A percentile compares a stretch with the other conserved stretches of the same genome.
These are phyloP conservation scores for Eurytoma adleriae DNA, from an alignment of 2,888 invertebrate genomes.

Conservation along the genomic window DNA sequence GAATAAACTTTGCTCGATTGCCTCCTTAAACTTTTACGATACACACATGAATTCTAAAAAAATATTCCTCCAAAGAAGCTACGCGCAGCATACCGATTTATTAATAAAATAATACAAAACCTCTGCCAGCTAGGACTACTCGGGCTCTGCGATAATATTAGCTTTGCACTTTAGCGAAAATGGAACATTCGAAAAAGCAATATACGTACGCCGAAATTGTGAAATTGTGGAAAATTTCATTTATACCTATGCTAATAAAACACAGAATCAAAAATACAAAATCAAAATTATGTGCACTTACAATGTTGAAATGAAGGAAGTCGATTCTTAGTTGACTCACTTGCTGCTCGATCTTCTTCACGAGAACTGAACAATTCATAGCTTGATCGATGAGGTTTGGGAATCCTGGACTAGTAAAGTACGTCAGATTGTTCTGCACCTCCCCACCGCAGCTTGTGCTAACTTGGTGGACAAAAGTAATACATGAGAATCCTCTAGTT, in stretches of 20 bases:
- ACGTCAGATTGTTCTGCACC: slow-evolving; percentile 87
- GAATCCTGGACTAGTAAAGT: slow-evolving; percentile 89
- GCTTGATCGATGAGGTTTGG: slow-evolving; percentile 85
- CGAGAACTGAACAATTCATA: slow-evolving; percentile 83
- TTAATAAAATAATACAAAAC: slow-evolving; percentile 8
- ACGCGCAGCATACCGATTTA: neutral
- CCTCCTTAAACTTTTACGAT: slow-evolving; percentile 49
- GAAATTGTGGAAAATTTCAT: neutral
- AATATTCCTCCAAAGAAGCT: neutral
- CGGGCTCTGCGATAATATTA: neutral
- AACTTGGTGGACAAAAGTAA: slow-evolving; percentile 77
- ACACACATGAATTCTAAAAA: neutral
- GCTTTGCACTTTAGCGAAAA: neutral
- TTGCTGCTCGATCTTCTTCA: slow-evolving; percentile 86
- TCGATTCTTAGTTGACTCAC: slow-evolving; percentile 90
- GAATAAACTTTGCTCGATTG: slow-evolving; percentile 52
- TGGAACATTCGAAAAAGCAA: slow-evolving; percentile 1
- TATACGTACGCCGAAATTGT: neutral
- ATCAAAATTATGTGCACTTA: slow-evolving; percentile 74
- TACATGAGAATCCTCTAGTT: slow-evolving; percentile 42
- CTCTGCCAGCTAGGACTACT: neutral
- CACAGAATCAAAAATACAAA: neutral
- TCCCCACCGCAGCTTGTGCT: slow-evolving; percentile 85
- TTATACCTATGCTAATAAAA: neutral
- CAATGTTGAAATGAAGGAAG: slow-evolving; percentile 89